Base-by-base conservation (phyloP, 2,113 vertebrate species). In the Chaetodon auriga region DNA sequence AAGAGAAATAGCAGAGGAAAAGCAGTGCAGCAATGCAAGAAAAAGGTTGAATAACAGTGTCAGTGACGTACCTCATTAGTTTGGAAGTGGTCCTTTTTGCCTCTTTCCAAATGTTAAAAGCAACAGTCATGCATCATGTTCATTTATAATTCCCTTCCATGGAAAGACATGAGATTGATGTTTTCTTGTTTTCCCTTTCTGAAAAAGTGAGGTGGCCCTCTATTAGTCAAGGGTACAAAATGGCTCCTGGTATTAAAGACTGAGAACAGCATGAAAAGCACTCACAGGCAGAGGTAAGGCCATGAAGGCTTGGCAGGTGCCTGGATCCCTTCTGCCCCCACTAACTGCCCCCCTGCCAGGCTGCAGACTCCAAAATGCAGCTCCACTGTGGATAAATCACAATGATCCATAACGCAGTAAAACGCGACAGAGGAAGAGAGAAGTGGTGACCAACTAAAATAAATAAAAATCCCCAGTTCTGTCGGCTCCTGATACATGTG, bases 221-320 rank as follows among this genome's bases (percentile, higher is more conserved):
- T 87, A 90, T 91, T 90, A 94, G 89, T 88, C 91, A 87, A 91
- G 82, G 86, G 91, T 94, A 95, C 96, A 96, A 97, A 96, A 97
- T 97, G 96, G 95, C 95, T 96, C 94, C 95, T 96, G 94, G 94
- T 96, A 93, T 94, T 95, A 94, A 93, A 91, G 89, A 87, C 75
- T 81, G 89, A 90, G 84, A 94, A 87, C 88, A 76, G 88, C 87
- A 92, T 95, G 94, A 90, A 94, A 91, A 91, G 76, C 90, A 94
- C 94, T 94, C 90, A 92, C 83, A 84, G 89, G 81, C 87, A 93
- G 91, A 95, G 90, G 93, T 94, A 87, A 95, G 96, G 96, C 96
- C 96, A 94, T 93, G 92, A 93, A 93, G 93, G 92, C 94, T 96
- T 95, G 93, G 95, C 96, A 95, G 96, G 96, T 96, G 95, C 94